A percentile compares a stretch with the other conserved stretches of the same genome.
Conservation (phyloP, 1,140 invertebrate species). For the Ceratoteleas bidentatus region DNA sequence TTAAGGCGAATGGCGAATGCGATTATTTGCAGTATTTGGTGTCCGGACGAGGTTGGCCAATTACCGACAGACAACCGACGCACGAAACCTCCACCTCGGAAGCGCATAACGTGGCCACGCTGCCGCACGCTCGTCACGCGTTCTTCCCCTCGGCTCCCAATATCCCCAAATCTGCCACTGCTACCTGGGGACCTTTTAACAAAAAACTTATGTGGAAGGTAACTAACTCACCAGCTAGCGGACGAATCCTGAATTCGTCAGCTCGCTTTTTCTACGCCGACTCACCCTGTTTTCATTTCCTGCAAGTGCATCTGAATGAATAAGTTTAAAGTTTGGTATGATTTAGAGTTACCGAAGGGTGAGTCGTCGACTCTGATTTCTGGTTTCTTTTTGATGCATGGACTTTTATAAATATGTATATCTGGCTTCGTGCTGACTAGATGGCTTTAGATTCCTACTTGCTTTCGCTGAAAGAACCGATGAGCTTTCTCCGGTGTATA, state of each 20-base stretch:
- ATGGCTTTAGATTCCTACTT: conserved; percentile 54
- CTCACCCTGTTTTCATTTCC: conserved; percentile 45
- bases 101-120: conserved; percentile 81
- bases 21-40: conserved; percentile 81
- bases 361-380: conserved; percentile 29
- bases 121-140: conserved; percentile 83
- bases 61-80: conserved; percentile 78
- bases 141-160: conserved; percentile 83
- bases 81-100: conserved; percentile 76
- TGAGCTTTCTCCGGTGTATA: conserved; percentile 46
- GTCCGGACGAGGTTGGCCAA: conserved; percentile 80
- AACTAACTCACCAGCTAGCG: conserved; percentile 78
- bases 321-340: too few species aligned
- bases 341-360: too few species aligned
- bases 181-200: conserved; percentile 85
- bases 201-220: conserved; percentile 86
- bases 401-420: conserved; percentile 68
- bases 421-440: conserved; percentile 65
- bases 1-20: conserved; percentile 75
- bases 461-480: conserved; percentile 57
- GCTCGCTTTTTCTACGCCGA: conserved; percentile 18
- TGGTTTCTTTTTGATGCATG: conserved; percentile 60
- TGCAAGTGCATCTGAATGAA: too few species aligned
- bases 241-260: conserved; percentile 33
- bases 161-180: conserved; percentile 84